Evolutionary conservation across 2,888 invertebrate species (phyloP).

Genomic region (Cataglyphis albicans): DNA sequence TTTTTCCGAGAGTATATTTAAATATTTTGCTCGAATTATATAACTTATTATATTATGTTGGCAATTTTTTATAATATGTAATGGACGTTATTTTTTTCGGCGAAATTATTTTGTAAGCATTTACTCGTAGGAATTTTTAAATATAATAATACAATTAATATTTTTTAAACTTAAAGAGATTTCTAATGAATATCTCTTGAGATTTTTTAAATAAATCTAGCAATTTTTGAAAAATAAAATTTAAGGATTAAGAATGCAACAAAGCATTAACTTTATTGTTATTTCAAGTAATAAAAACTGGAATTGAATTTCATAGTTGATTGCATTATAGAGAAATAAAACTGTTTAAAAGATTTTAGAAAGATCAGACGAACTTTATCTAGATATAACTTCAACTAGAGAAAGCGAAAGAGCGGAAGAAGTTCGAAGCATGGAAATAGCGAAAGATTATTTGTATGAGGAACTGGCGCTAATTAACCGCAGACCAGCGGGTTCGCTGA

Average conservation of each 20-base stretch:
- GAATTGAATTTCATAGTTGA: conserved; percentile 2
- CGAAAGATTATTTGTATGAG: conserved; percentile 26
- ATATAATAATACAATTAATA: no score
- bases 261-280: not conserved
- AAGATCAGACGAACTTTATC: conserved; percentile 4
- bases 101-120: not conserved
- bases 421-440: conserved; percentile 4
- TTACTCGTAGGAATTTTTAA: not conserved
- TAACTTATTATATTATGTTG: not conserved
- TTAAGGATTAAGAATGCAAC: not conserved
- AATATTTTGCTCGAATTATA: not conserved
- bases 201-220: not conserved
- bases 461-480: conserved; percentile 44
- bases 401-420: conserved; percentile 30
- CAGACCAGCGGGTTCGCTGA: conserved; percentile 29
- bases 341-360: not conserved
- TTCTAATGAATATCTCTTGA: not conserved
- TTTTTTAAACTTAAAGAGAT: not conserved
- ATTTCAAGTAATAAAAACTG: not conserved
- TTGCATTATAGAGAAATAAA: not conserved
- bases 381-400: conserved; percentile 6
- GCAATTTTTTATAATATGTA: not conserved
- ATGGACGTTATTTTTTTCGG: not conserved
- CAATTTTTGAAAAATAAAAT: not conserved
- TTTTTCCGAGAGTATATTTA: not conserved